phyloP scores from a whole-genome alignment of 1,140 invertebrate genomes.

The Bombus waltoni region DNA sequence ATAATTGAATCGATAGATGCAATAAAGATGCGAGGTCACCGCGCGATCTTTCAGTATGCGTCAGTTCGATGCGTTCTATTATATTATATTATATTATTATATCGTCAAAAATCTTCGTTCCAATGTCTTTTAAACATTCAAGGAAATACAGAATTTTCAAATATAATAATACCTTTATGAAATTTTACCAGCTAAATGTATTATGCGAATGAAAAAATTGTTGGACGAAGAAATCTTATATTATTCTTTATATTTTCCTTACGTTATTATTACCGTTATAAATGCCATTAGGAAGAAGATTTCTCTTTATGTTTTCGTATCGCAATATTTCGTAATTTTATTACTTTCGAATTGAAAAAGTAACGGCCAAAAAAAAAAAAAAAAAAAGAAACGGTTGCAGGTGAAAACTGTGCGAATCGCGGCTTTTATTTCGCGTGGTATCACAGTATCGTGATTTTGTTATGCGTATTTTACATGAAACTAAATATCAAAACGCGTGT shows the following conservation, averaged over 20 bases:
- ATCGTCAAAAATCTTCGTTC: no score
- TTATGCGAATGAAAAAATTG: no score
- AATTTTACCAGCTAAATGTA: no score
- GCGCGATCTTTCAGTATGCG: no score
- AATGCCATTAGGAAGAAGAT: neutral
- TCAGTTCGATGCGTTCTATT: no score
- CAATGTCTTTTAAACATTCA: neutral
- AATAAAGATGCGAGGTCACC: neutral
- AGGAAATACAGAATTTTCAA: neutral
- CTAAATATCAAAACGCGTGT: neutral
- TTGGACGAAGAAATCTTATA: no score
- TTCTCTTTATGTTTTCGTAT: no score
- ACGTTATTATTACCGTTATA: neutral
- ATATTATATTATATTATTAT: no score
- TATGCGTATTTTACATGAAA: neutral
- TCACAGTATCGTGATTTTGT: neutral
- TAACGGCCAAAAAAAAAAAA: neutral
- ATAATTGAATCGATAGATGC: neutral
- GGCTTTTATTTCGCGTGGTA: neutral
- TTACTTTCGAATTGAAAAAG: no score
- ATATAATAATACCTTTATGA: no score
- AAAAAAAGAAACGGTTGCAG: neutral
- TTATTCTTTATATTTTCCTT: neutral
- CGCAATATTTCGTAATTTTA: no score
- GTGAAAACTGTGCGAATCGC: neutral